Evolutionary conservation across 1,140 invertebrate species (phyloP).

Genomic region (Delia radicum): DNA sequence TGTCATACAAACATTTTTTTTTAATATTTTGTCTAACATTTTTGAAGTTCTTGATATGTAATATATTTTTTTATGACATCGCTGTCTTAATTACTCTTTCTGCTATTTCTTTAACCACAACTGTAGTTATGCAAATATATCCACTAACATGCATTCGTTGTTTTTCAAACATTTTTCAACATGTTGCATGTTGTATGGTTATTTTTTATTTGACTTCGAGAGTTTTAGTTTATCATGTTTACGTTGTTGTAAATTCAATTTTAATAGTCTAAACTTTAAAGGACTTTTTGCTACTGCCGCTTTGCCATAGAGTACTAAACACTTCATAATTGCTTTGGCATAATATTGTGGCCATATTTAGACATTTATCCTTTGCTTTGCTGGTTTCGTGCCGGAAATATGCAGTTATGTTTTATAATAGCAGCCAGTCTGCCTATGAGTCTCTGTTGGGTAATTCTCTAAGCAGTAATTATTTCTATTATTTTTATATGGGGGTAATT

Average conservation of each 20-base stretch:
- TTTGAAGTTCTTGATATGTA: too few species aligned
- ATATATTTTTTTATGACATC: too few species aligned
- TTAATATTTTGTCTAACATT: too few species aligned
- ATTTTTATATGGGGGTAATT: background rate
- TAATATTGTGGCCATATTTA: constrained; percentile 23
- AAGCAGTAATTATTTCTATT: background rate
- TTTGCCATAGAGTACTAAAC: constrained; percentile 8
- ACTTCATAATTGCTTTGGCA: constrained; percentile 21
- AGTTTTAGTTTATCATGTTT: background rate
- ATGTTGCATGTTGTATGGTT: constrained; percentile 13
- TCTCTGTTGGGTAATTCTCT: background rate
- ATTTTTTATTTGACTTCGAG: background rate
- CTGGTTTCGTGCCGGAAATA: background rate
- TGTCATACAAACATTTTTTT: too few species aligned
- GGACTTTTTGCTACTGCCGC: background rate
- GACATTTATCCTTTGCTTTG: constrained; percentile 3
- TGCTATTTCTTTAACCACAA: too few species aligned
- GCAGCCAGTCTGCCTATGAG: background rate
- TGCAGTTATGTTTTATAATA: background rate
- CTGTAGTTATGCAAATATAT: too few species aligned
- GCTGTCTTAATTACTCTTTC: too few species aligned
- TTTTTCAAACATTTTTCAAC: too few species aligned
- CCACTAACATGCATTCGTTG: too few species aligned
- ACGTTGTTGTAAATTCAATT: constrained; percentile 5
- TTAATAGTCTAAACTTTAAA: background rate